Conservation (phyloP, 2,888 invertebrate species). For the Tanaodytes sp. region DNA sequence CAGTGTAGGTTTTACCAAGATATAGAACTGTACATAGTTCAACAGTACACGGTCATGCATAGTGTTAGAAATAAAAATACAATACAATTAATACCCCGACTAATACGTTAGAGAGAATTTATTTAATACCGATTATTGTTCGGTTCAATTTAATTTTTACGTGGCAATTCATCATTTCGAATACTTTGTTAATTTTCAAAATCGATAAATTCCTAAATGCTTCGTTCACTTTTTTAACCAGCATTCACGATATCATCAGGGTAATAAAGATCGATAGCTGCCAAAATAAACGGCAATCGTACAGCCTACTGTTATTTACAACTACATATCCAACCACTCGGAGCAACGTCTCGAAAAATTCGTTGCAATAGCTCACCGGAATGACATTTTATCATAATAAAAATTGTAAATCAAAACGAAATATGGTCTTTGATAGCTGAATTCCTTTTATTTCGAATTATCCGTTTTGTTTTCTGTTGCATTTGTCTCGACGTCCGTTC, state of each 20-base stretch:
- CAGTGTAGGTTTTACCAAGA: too few species aligned
- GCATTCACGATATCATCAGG: constrained; percentile 20
- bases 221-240: neutral
- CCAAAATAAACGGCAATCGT: constrained; percentile 36
- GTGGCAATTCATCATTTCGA: too few species aligned
- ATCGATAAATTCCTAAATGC: neutral
- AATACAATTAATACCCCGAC: too few species aligned
- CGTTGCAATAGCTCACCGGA: constrained; percentile 16
- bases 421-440: constrained; percentile 30
- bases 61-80: too few species aligned
- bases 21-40: too few species aligned
- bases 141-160: too few species aligned
- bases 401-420: constrained; percentile 38
- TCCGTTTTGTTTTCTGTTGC: too few species aligned
- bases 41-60: too few species aligned
- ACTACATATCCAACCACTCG: constrained; percentile 14
- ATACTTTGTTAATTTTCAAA: too few species aligned
- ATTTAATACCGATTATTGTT: too few species aligned
- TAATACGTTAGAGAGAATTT: too few species aligned
- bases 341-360: constrained; percentile 20
- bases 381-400: constrained; percentile 34
- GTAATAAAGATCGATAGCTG: constrained; percentile 46
- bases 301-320: constrained; percentile 41
- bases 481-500: too few species aligned
- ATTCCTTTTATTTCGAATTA: neutral